Base-by-base conservation (phyloP, 2,888 invertebrate species). In the Idaea biselata region DNA sequence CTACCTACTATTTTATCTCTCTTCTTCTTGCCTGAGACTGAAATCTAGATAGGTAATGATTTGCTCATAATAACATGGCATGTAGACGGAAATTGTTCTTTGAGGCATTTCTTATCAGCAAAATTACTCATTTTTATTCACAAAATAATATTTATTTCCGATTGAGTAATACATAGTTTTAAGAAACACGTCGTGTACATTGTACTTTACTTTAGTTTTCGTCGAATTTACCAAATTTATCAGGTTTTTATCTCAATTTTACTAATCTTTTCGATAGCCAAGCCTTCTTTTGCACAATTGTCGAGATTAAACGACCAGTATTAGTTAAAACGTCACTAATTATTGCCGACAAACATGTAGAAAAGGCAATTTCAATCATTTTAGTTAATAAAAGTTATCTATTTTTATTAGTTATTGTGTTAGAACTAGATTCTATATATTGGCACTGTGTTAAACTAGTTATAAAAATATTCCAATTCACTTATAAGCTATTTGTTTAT, bases 211-310 rank as follows among this genome's bases (percentile, higher is more conserved):
- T 44, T 44, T 14, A 14, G 6, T 44, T 8, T 44, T 7, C 25
- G 1, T 3, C 25, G 25, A 25, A 44, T 14, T 8, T 44, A 44
- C 44, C 14, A 8, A 44, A 33, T 44, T 44, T 44, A 44, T 44
- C 44, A 44, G 0, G 44, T 44, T 44, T 44, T 44, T 44, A 44
- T 44, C 44, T 44, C 44, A 44, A 44, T 44, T 44, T 44, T 44
- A 44, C 44, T 44, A 44, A 44, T 44, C 44, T 44, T 44, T 44
- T 44, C 44, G 44, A 44, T 44, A 44, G 44, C 44, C 44, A 44
- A 44, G 44, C 44, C 44, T 44, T 44, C 44, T 14, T 44, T 44
- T 44, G 14, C 8, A 8, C 44, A 44, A 44, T 44, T 44, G 1
- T 44, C 11, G 11, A 44, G 44, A 44, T 44, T 44, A 44, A 44